Evolutionary conservation across 2,113 vertebrate species (phyloP).

Genomic region (Sisor rabdophorus): DNA sequence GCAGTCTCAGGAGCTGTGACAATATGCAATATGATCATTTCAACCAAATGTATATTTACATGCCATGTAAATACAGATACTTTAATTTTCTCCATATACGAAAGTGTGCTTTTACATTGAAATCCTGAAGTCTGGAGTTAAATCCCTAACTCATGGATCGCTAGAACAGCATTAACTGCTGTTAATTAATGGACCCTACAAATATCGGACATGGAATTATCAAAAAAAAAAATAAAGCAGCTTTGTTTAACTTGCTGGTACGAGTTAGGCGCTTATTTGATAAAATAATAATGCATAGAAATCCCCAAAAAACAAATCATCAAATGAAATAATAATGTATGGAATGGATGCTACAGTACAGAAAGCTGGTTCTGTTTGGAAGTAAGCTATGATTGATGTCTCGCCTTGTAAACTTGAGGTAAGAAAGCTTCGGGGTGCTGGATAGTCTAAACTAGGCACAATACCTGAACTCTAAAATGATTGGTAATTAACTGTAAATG

Average conservation of each 20-base stretch:
- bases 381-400: constrained; percentile 15
- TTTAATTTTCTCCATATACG: neutral
- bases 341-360: constrained; percentile 17
- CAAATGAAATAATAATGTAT: constrained; percentile 1
- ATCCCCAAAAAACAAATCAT: too few species aligned
- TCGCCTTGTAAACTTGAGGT: constrained; percentile 37
- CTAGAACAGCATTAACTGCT: constrained; percentile 10
- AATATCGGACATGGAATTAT: constrained; percentile 1
- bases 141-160: neutral
- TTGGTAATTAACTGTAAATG: neutral
- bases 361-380: constrained; percentile 8
- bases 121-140: neutral
- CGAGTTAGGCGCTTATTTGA: neutral
- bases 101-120: constrained; percentile 16
- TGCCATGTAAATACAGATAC: neutral
- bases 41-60: neutral
- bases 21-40: neutral
- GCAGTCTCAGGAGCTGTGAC: neutral
- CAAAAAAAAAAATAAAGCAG: neutral
- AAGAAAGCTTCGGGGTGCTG: constrained; percentile 24
- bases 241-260: neutral
- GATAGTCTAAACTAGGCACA: constrained; percentile 5
- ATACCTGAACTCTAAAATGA: constrained; percentile 23
- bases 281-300: neutral
- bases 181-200: constrained; percentile 25